Conservation (phyloP, 2,113 vertebrate species). For the Rhinichthys klamathensis region DNA sequence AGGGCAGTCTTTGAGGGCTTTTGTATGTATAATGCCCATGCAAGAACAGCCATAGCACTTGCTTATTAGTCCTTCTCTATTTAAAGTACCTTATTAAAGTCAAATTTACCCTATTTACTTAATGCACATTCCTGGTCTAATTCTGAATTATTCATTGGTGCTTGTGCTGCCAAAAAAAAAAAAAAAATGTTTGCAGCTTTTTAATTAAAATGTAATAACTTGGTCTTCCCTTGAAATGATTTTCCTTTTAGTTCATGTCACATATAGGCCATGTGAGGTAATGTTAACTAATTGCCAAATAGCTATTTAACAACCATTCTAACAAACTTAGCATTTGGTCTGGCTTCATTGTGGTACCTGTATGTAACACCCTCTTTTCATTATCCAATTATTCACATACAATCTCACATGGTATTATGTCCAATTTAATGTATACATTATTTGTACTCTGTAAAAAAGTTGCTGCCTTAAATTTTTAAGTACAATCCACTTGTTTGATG, state of each 20-base stretch:
- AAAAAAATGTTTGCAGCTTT: not conserved
- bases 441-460: no score
- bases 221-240: not conserved
- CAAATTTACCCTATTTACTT: not conserved
- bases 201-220: not conserved
- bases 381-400: not conserved
- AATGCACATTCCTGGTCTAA: not conserved
- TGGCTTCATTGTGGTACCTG: not conserved
- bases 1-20: not conserved
- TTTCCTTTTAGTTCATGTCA: not conserved
- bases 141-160: not conserved
- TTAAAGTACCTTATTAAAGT: not conserved
- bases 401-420: not conserved
- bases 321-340: not conserved
- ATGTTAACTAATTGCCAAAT: not conserved
- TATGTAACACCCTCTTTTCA: not conserved
- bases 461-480: no score
- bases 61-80: not conserved
- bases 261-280: not conserved
- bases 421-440: not conserved
- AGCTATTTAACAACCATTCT: not conserved
- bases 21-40: conserved; percentile 9
- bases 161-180: not conserved
- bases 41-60: not conserved
- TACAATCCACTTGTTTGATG: no score